Percentiles rank a stretch among this genome's conserved stretches.
phyloP scores from a whole-genome alignment of 2,113 vertebrate genomes.

The Notarius quadriscutis region DNA sequence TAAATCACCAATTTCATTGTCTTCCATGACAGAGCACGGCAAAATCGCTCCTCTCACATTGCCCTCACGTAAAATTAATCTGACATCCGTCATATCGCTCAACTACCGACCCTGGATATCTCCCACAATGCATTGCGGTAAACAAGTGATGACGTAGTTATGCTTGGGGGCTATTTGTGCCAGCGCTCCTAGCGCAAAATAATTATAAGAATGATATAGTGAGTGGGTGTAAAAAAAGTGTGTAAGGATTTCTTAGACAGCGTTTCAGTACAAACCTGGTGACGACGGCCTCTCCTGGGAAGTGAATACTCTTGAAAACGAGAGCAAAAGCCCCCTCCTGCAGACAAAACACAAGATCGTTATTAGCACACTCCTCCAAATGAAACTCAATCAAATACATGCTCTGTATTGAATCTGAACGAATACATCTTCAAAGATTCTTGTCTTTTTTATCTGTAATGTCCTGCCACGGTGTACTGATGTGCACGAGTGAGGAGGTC shows the following conservation, averaged over 20 bases:
- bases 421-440: not conserved
- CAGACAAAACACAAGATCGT: conserved; percentile 25
- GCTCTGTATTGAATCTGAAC: not conserved
- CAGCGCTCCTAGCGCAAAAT: too few species aligned
- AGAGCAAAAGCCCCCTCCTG: conserved; percentile 94
- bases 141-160: too few species aligned
- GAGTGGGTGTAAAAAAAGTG: not conserved
- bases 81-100: too few species aligned
- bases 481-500: conserved; percentile 12
- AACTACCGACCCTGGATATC: too few species aligned
- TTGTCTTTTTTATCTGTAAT: not conserved
- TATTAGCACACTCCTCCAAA: not conserved
- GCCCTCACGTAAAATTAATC: too few species aligned
- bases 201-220: not conserved
- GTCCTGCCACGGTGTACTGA: not conserved
- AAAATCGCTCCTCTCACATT: too few species aligned
- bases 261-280: conserved; percentile 81
- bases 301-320: conserved; percentile 94
- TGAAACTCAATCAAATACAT: not conserved
- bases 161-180: too few species aligned
- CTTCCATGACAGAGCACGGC: too few species aligned
- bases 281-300: conserved; percentile 87
- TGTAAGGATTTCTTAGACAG: conserved; percentile 32
- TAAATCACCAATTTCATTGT: too few species aligned
- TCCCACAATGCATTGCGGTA: too few species aligned